phyloP scores from a whole-genome alignment of 2,888 invertebrate genomes.

The Opisthograptis luteolata region DNA sequence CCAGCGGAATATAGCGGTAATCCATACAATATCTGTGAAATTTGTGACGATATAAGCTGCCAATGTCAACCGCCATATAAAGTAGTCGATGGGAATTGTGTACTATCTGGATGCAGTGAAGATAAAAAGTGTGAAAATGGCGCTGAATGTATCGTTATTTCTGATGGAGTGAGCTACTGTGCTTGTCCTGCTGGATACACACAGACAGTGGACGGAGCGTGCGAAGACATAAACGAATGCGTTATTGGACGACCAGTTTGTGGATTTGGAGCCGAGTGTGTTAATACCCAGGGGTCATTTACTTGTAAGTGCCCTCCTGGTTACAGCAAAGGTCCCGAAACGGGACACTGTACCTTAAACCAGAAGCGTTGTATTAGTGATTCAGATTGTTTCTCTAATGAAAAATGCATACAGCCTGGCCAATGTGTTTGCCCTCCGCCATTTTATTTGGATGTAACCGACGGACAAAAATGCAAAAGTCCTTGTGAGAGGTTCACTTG shows the following conservation, averaged over 20 bases:
- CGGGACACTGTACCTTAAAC: conserved; percentile 92
- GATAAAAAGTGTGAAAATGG: conserved; percentile 93
- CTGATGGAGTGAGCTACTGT: conserved; percentile 95
- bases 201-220: conserved; percentile 91
- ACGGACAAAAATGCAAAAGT: conserved; percentile 95
- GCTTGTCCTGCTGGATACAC: conserved; percentile 95
- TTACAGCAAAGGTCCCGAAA: conserved; percentile 92
- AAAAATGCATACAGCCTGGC: conserved; percentile 96
- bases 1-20: conserved; percentile 95
- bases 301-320: conserved; percentile 92
- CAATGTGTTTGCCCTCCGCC: conserved; percentile 96
- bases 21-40: conserved; percentile 93
- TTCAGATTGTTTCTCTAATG: conserved; percentile 92
- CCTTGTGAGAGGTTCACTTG: conserved; percentile 96
- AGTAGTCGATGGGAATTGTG: conserved; percentile 92
- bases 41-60: conserved; percentile 92
- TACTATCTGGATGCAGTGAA: conserved; percentile 92
- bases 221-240: conserved; percentile 94
- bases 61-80: conserved; percentile 95
- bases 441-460: conserved; percentile 92
- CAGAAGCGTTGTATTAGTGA: conserved; percentile 93
- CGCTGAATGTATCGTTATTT: conserved; percentile 95
- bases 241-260: conserved; percentile 89
- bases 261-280: conserved; percentile 94
- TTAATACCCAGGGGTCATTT: conserved; percentile 91